A percentile compares a stretch with the other conserved stretches of the same genome.
Evolutionary conservation across 2,888 invertebrate species (phyloP).

Genomic region (Listrodromus nycthemerus): DNA sequence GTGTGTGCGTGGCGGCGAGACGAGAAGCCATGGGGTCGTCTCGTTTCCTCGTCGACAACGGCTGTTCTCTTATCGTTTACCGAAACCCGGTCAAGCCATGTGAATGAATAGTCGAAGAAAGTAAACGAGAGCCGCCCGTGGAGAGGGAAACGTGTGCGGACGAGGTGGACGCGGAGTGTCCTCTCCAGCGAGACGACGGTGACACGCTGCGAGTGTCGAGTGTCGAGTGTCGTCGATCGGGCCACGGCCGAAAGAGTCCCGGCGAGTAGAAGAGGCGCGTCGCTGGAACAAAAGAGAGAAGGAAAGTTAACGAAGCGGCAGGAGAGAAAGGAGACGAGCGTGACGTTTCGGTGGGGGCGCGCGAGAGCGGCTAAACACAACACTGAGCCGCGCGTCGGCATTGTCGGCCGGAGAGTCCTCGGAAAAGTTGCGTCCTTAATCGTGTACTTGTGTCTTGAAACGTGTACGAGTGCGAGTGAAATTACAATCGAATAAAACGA

Average conservation of each 20-base stretch:
- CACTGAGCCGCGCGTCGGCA: conserved; percentile 10
- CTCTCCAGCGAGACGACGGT: conserved; percentile 43
- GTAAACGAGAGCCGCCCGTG: conserved; percentile 17
- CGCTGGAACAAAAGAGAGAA: conserved; percentile 22
- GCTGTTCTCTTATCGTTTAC: conserved; percentile 49
- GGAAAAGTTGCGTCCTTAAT: conserved; percentile 14
- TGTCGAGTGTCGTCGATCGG: conserved; percentile 44
- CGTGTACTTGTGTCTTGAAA: conserved; percentile 3
- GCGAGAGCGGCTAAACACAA: conserved; percentile 25
- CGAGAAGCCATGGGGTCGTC: conserved; percentile 51
- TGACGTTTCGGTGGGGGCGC: conserved; percentile 46
- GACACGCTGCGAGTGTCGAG: conserved; percentile 57
- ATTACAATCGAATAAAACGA: not conserved
- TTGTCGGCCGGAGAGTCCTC: not conserved
- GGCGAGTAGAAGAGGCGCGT: not conserved
- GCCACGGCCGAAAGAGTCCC: conserved; percentile 23
- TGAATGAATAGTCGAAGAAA: conserved; percentile 56
- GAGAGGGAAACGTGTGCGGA: conserved; percentile 16
- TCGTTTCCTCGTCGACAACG: conserved; percentile 45
- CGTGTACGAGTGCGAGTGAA: conserved; percentile 24
- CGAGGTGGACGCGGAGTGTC: conserved; percentile 51
- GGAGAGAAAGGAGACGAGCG: conserved; percentile 9
- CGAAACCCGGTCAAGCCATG: conserved; percentile 53
- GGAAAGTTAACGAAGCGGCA: conserved; percentile 1
- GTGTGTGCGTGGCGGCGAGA: conserved; percentile 18